Percentiles rank a stretch among this genome's conserved stretches.
These are phyloP conservation scores for Drosophila paranaensis DNA, from an alignment of 2,888 invertebrate genomes.

Conservation along the genomic window DNA sequence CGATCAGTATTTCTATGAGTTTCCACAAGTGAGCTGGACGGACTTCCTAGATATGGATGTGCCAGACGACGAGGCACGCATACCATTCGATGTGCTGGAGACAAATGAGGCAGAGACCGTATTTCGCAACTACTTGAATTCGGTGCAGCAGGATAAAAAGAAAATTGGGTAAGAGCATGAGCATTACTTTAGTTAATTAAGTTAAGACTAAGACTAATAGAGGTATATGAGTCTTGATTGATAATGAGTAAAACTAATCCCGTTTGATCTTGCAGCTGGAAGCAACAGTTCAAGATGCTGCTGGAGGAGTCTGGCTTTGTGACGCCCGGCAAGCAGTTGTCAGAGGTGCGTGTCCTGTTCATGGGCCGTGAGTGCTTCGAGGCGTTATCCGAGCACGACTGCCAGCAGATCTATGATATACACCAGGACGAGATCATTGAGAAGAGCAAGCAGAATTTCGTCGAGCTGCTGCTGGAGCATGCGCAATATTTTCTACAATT, in stretches of 20 bases:
- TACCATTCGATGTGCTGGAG: slow-evolving; percentile 96
- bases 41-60: slow-evolving; percentile 88
- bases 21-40: slow-evolving; percentile 91
- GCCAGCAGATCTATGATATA: slow-evolving; percentile 96
- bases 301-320: slow-evolving; percentile 97
- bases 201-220: too few relatives aligned
- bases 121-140: slow-evolving; percentile 95
- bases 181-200: background rate
- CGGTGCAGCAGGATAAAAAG: slow-evolving; percentile 95
- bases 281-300: slow-evolving; percentile 96
- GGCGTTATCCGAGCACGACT: slow-evolving; percentile 94
- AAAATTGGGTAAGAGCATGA: slow-evolving; percentile 91
- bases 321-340: slow-evolving; percentile 96
- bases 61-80: slow-evolving; percentile 89
- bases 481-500: slow-evolving; percentile 97
- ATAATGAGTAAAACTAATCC: background rate
- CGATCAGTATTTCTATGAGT: slow-evolving; percentile 95
- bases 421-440: slow-evolving; percentile 96
- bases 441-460: slow-evolving; percentile 95
- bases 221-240: too few relatives aligned
- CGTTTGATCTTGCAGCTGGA: slow-evolving; percentile 88
- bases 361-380: slow-evolving; percentile 98
- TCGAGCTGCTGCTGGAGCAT: slow-evolving; percentile 96
- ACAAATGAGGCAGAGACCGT: slow-evolving; percentile 96
- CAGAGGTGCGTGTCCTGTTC: slow-evolving; percentile 95